These are phyloP conservation scores for Troglohyphantes excavatus DNA, from an alignment of 2,888 invertebrate genomes.

Conservation along the genomic window DNA sequence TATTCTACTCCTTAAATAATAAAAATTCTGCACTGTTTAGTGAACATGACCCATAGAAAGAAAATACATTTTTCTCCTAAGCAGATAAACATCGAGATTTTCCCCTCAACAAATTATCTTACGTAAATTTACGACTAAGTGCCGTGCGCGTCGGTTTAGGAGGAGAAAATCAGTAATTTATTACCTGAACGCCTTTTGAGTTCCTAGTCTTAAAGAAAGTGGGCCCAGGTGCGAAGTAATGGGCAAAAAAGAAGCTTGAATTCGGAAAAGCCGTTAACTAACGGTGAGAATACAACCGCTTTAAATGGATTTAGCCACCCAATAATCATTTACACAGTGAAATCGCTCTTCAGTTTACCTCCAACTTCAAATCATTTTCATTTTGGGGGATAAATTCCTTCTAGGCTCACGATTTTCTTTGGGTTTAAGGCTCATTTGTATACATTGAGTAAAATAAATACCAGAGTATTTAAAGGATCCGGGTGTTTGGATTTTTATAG, in stretches of 20 bases:
- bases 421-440: slow-evolving; percentile 19
- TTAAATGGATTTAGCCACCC: slow-evolving; percentile 49
- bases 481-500: neutral
- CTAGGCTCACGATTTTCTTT: neutral
- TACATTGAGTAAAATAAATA: neutral
- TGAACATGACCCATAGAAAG: too few relatives aligned
- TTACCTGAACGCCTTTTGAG: neutral
- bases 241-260: neutral
- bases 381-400: neutral
- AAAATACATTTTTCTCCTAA: too few relatives aligned
- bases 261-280: slow-evolving; percentile 19
- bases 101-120: slow-evolving; percentile 23
- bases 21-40: too few relatives aligned
- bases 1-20: too few relatives aligned
- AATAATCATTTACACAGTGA: slow-evolving; percentile 11
- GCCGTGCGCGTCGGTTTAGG: slow-evolving; percentile 10
- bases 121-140: slow-evolving; percentile 21
- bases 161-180: neutral
- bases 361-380: neutral
- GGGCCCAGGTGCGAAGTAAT: slow-evolving; percentile 49
- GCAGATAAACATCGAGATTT: too few relatives aligned
- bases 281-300: slow-evolving; percentile 22
- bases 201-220: neutral
- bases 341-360: neutral
- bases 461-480: neutral